These are phyloP conservation scores for Macropodus opercularis DNA, from an alignment of 2,797 vertebrate species.

Conservation along the genomic window DNA sequence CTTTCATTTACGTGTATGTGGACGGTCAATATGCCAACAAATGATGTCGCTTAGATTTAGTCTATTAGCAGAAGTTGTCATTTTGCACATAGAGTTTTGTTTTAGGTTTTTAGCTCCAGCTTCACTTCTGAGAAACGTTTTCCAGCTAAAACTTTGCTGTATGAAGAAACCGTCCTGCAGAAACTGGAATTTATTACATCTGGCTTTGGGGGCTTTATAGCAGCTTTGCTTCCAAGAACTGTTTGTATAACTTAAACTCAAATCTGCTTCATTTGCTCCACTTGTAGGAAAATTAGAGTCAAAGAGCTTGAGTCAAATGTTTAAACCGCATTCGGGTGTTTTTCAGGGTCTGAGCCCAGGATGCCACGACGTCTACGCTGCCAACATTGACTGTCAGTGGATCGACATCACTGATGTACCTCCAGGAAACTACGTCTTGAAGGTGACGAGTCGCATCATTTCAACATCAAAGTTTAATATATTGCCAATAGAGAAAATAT, in stretches of 20 bases:
- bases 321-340: conserved; percentile 10
- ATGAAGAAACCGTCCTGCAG: conserved; percentile 20
- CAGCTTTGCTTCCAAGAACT: conserved; percentile 31
- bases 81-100: background rate
- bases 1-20: too few species aligned
- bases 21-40: background rate
- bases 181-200: conserved; percentile 46
- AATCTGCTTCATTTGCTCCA: conserved; percentile 34
- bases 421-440: conserved; percentile 86
- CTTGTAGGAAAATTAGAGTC: conserved; percentile 39
- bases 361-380: conserved; percentile 87
- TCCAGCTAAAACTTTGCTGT: conserved; percentile 6
- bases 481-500: background rate
- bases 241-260: conserved; percentile 40
- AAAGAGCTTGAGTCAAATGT: conserved; percentile 13
- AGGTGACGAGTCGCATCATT: conserved; percentile 66
- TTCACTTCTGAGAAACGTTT: conserved; percentile 31
- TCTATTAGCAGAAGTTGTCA: background rate
- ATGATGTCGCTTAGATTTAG: background rate
- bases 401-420: conserved; percentile 89
- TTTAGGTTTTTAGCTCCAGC: background rate
- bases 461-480: too few species aligned
- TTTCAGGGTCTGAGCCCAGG: conserved; percentile 87
- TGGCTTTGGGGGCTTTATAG: conserved; percentile 29
- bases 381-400: conserved; percentile 91